phyloP scores from a whole-genome alignment of 2,113 vertebrate genomes.

The Anguilla rostrata region DNA sequence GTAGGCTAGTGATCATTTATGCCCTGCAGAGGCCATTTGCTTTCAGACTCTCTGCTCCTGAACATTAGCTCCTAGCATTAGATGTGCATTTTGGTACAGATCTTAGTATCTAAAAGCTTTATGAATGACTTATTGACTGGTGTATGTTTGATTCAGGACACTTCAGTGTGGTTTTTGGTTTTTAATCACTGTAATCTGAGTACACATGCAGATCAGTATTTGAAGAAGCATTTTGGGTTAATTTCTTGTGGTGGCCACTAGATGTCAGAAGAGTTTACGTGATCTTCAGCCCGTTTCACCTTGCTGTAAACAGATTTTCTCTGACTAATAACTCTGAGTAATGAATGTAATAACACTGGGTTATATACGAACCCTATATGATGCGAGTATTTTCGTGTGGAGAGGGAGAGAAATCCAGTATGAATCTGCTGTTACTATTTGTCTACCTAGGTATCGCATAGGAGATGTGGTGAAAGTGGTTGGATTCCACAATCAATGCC shows the following conservation, averaged over 20 bases:
- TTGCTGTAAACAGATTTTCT: neutral
- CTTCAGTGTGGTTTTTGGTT: no score
- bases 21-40: no score
- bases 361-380: neutral
- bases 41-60: no score
- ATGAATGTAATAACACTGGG: neutral
- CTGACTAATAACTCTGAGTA: neutral
- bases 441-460: conserved; percentile 68
- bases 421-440: neutral
- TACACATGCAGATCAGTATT: neutral
- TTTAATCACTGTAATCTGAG: neutral
- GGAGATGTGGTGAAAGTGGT: conserved; percentile 82
- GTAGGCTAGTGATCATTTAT: no score
- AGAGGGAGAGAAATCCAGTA: neutral
- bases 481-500: conserved; percentile 81
- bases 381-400: neutral
- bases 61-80: neutral
- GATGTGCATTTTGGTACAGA: neutral
- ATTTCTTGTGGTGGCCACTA: conserved; percentile 9
- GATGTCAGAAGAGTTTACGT: conserved; percentile 4
- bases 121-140: neutral
- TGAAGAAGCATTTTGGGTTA: neutral
- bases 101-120: neutral
- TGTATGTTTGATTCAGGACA: no score
- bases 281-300: neutral